Base-by-base conservation (phyloP, 2,888 invertebrate species). In the Zygogramma bicolorata region DNA sequence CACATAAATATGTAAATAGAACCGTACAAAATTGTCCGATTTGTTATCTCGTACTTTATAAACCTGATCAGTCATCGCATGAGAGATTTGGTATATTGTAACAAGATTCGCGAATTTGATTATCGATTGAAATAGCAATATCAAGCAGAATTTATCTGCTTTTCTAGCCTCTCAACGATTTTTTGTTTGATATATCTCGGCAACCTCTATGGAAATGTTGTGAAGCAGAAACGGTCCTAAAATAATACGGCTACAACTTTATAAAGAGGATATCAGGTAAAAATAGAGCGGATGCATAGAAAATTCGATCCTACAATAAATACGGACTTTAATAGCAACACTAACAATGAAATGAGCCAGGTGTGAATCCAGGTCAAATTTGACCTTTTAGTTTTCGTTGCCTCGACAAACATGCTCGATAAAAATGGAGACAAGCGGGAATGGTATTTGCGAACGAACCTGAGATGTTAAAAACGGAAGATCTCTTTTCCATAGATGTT, bases 361-460 rank as follows among this genome's bases (percentile, higher is more conserved):
- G 80, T 80, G 80, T 75, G 78, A 77, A 78, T 78, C 70, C 79
- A 77, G 80, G 78, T 77, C 79, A 79, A 57, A 73, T 66, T 38
- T 40, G 60, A 66, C 60, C 59, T 75, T 71, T 46, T 46, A 25
- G 20, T 63, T 46, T 63, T 67, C 42, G 53, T 7, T 15, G 25
- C 40, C 22, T 61, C 61, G 20, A 61, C 61, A 42, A 61, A 38
- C 25, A 53, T 53, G 53, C 25, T 10, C 20, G 42, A 46, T 46
- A 20, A 46, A 46, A 20, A 46, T 46, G 46, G 46, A 8, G 7
- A 46, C 46, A 10, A 20, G 2, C 3, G 15, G 18, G n/a, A 13
- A 38, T 38, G n/a, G 38, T 13, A 38, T 38, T 4, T 38, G 38
- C n/a, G n/a, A n/a, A 38, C n/a, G 3, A 13, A 38, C 38, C 38